A percentile compares a stretch with the other conserved stretches of the same genome.
These are phyloP conservation scores for Unio pictorum DNA, from an alignment of 2,888 invertebrate genomes.

Conservation along the genomic window DNA sequence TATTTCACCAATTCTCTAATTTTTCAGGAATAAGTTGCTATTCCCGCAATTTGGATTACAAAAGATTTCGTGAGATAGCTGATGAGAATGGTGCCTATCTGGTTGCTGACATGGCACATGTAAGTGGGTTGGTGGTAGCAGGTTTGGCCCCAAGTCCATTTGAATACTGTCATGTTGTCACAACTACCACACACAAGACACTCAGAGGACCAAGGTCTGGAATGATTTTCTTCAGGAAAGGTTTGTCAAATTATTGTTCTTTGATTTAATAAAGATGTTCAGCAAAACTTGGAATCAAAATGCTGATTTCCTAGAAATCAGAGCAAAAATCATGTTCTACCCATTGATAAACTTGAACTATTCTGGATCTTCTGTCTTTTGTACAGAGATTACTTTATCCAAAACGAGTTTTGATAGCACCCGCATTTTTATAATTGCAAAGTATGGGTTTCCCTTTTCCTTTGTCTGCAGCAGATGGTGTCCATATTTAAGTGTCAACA, in stretches of 20 bases:
- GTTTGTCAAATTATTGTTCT: slow-evolving; percentile 49
- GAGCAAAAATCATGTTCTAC: background rate
- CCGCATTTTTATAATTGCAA: no score
- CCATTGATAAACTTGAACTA: background rate
- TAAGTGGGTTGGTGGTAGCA: slow-evolving; percentile 92
- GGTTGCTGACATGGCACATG: slow-evolving; percentile 96
- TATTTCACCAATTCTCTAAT: slow-evolving; percentile 5
- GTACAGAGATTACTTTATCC: no score
- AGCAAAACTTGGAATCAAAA: no score
- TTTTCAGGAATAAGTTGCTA: slow-evolving; percentile 94
- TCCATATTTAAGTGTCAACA: no score
- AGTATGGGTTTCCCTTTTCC: no score
- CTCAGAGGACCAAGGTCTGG: slow-evolving; percentile 83
- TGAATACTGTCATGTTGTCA: slow-evolving; percentile 91
- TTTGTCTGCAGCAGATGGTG: no score
- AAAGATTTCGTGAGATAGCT: slow-evolving; percentile 82
- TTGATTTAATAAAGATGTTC: no score
- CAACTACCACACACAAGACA: slow-evolving; percentile 96
- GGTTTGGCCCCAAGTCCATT: slow-evolving; percentile 92
- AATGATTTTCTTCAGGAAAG: slow-evolving; percentile 93
- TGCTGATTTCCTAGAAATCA: background rate
- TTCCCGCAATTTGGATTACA: slow-evolving; percentile 92
- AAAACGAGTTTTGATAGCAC: no score
- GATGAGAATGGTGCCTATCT: slow-evolving; percentile 88
- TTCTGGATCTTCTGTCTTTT: background rate